Evolutionary conservation across 2,888 invertebrate genomes (phyloP).

Genomic region (Sthenelais limicola): DNA sequence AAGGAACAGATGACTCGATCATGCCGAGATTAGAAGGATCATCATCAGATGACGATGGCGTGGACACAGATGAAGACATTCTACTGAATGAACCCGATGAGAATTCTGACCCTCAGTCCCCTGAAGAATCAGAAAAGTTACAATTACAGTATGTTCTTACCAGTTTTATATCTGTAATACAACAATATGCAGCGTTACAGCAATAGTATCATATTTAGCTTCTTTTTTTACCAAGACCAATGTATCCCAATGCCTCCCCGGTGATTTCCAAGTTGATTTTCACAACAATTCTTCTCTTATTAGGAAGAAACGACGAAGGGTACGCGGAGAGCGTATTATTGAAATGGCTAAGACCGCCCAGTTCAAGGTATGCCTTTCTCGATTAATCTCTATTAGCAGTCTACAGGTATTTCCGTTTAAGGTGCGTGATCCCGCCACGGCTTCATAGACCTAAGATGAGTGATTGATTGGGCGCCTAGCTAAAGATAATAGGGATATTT

Average conservation of each 20-base stretch:
- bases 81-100: too few relatives aligned
- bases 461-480: background rate
- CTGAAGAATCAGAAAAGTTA: background rate
- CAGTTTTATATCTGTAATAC: background rate
- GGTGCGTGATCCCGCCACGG: background rate
- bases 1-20: too few relatives aligned
- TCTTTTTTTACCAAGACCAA: too few relatives aligned
- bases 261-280: too few relatives aligned
- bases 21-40: too few relatives aligned
- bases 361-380: conserved; percentile 1
- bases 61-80: too few relatives aligned
- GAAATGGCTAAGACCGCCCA: background rate
- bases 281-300: background rate
- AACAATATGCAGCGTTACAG: background rate
- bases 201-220: background rate
- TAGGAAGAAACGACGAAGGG: background rate
- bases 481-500: background rate
- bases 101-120: too few relatives aligned
- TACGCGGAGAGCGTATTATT: conserved; percentile 3
- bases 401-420: background rate
- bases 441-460: background rate
- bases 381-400: background rate
- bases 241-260: too few relatives aligned
- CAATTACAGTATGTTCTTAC: background rate
- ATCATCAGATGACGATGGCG: too few relatives aligned